Evolutionary conservation across 2,113 vertebrate genomes (phyloP).

Genomic region (Anoura caudifer): DNA sequence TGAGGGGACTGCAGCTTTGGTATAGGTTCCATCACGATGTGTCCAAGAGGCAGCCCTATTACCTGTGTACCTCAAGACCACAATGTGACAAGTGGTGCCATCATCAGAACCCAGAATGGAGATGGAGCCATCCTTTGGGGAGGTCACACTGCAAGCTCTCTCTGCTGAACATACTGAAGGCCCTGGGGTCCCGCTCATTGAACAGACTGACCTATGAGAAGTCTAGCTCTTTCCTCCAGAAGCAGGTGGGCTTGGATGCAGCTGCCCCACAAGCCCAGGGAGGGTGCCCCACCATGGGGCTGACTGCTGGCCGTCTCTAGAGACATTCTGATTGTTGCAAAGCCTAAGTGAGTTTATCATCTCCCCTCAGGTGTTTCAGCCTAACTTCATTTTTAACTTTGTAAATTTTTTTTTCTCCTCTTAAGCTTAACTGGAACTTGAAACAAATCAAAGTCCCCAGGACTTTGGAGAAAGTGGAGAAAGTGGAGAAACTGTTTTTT

Average conservation of each 20-base stretch:
- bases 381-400: neutral
- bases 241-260: neutral
- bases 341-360: neutral
- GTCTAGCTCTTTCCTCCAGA: conserved; percentile 88
- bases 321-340: neutral
- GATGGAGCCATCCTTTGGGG: conserved; percentile 90
- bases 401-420: neutral
- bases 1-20: conserved; percentile 87
- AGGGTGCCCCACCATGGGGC: neutral
- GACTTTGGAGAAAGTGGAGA: neutral
- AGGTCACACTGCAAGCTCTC: conserved; percentile 94
- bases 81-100: conserved; percentile 78
- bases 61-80: conserved; percentile 93
- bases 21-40: conserved; percentile 91
- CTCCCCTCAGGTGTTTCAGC: neutral
- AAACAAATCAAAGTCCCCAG: neutral
- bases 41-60: conserved; percentile 91
- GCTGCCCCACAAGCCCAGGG: neutral
- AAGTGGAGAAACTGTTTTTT: neutral
- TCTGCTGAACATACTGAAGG: conserved; percentile 93
- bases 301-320: neutral
- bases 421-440: neutral
- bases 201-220: conserved; percentile 85
- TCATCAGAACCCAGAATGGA: conserved; percentile 94
- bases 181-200: conserved; percentile 88